Evolutionary conservation across 1,140 invertebrate species (phyloP), one percentile per base, ranked within the genome.

Genomic region (Papilio helenus): DNA sequence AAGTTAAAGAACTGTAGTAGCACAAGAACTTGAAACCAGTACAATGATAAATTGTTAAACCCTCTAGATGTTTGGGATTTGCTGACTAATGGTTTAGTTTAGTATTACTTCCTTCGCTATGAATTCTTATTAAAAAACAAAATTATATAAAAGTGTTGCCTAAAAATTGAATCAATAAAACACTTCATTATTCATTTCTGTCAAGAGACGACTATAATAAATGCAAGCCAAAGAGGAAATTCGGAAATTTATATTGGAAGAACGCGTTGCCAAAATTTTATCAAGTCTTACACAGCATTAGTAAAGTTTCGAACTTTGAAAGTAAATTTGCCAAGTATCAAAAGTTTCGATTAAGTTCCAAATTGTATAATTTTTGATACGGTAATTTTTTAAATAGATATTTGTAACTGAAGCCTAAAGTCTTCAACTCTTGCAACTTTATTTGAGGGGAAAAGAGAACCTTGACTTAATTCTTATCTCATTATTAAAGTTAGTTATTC

Each of bases 201-300:
- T 29, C 61, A 39, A 16, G 23, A 2, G 26, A 10, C 9, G 34
- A 26, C 20, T 61, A 14, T 68, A 7, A 29, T 29, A 68, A 68
- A 68, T 68, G 61, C 12, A 68, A 68, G 26, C 3, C 61, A 68
- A 34, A 68, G 26, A 16, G 26, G 14, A 68, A 58, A 58, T 20
- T 58, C 55, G 20, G 1, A 58, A 68, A 68, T 26, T 68, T 68
- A 68, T 68, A 68, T 68, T 68, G 23, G 61, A 68, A 29, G 26
- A 68, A 34, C 9, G 61, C 23, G 61, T 68, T 68, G 61, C 61
- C 61, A 68, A 68, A 68, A 68, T 68, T 68, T 68, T 68, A 68
- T 68, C 61, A 68, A 29, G 23, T 68, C 61, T 68, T 68, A 29
- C 61, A 68, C 23, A 68, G 26, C 26, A 68, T 68, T 68, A 68